phyloP scores from a whole-genome alignment of 2,888 invertebrate species.

The Agrotis exclamationis region DNA sequence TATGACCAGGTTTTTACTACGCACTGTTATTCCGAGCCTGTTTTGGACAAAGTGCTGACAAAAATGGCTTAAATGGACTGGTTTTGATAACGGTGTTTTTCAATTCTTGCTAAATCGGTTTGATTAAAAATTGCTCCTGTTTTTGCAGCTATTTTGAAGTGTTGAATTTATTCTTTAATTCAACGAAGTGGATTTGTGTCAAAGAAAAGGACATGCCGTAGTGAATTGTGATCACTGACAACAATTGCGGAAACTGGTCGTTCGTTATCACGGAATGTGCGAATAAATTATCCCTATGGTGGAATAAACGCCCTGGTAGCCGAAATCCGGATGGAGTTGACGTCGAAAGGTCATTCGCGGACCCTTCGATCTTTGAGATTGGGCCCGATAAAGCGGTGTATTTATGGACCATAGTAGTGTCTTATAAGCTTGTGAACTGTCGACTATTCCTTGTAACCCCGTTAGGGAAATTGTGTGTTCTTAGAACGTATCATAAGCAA shows the following conservation, averaged over 20 bases:
- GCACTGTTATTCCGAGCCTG: constrained; percentile 52
- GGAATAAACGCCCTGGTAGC: constrained; percentile 59
- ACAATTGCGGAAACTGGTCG: constrained; percentile 49
- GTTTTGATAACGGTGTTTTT: constrained; percentile 21
- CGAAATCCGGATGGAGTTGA: constrained; percentile 63
- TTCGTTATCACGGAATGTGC: constrained; percentile 63
- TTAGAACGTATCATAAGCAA: constrained; percentile 19
- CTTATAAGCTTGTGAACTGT: not conserved
- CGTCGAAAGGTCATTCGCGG: constrained; percentile 69
- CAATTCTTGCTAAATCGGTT: not conserved
- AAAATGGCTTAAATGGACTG: constrained; percentile 41
- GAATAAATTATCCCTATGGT: constrained; percentile 73
- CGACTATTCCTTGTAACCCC: not conserved
- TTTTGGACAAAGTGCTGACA: constrained; percentile 34
- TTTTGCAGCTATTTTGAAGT: constrained; percentile 3
- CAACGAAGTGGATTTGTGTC: constrained; percentile 8
- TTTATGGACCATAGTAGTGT: constrained; percentile 7
- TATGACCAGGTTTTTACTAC: constrained; percentile 61
- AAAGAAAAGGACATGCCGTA: constrained; percentile 21
- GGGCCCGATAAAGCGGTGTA: constrained; percentile 22
- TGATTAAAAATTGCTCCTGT: not conserved
- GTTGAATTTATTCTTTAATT: not conserved
- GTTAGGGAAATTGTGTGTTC: constrained; percentile 11
- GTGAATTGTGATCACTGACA: constrained; percentile 55
- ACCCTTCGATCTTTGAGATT: constrained; percentile 47